Evolutionary conservation across 30 jellyfish, hydroid and myxozoan species (phyloP).

Genomic region (Hydractinia symbiolongicarpus): DNA sequence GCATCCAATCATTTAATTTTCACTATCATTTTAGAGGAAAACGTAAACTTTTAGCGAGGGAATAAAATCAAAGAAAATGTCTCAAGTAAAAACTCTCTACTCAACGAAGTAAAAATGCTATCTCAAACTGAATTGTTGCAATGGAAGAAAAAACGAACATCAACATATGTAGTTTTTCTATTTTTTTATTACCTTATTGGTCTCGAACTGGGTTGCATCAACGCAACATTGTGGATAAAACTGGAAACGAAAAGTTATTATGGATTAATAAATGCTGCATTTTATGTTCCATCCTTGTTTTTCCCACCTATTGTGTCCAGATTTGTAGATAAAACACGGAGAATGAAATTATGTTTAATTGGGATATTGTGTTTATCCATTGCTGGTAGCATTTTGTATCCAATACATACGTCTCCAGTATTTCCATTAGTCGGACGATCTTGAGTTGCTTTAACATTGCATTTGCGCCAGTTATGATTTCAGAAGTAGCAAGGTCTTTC

Average conservation of each 20-base stretch:
- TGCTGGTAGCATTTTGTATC: background rate
- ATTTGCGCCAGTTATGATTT: background rate
- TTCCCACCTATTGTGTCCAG: background rate
- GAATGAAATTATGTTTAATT: background rate
- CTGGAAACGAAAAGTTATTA: background rate
- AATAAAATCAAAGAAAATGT: too few relatives aligned
- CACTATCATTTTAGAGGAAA: too few relatives aligned
- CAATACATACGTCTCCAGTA: background rate
- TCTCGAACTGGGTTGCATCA: background rate
- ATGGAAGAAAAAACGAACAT: conserved; percentile 1
- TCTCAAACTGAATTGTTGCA: background rate
- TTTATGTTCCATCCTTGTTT: background rate
- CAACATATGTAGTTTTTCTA: background rate
- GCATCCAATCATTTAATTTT: too few relatives aligned
- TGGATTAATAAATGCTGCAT: background rate
- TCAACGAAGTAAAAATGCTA: too few relatives aligned
- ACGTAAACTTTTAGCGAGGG: too few relatives aligned
- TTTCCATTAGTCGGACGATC: background rate
- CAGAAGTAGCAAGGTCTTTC: background rate
- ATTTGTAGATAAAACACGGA: background rate
- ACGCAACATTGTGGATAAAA: conserved; percentile 9
- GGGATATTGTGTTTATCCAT: background rate
- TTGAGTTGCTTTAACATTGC: background rate
- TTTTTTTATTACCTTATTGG: background rate
- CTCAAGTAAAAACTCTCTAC: too few relatives aligned